A percentile compares a stretch with the other conserved stretches of the same genome.
Evolutionary conservation across 2,113 vertebrate species (phyloP).

Genomic region (Bostrychus sinensis): DNA sequence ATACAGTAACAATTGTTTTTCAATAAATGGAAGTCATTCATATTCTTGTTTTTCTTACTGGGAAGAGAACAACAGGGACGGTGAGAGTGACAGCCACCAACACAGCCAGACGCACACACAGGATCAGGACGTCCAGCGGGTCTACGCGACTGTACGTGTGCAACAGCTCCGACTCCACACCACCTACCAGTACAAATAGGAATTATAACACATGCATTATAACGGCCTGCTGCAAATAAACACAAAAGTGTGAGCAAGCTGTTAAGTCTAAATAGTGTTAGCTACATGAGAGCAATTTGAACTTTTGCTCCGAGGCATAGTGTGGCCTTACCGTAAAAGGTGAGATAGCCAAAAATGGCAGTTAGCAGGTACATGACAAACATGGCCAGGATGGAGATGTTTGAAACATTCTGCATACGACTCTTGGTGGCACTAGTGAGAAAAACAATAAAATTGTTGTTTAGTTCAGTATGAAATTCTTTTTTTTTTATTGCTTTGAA

Average conservation of each 20-base stretch:
- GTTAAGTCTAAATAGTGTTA: background rate
- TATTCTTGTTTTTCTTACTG: slow-evolving; percentile 69
- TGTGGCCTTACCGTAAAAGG: slow-evolving; percentile 82
- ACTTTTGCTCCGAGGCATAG: slow-evolving; percentile 27
- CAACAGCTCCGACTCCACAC: slow-evolving; percentile 83
- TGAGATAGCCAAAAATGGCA: slow-evolving; percentile 88
- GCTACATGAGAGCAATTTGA: slow-evolving; percentile 14
- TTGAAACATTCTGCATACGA: slow-evolving; percentile 87
- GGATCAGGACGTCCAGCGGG: slow-evolving; percentile 79
- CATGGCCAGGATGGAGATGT: slow-evolving; percentile 86
- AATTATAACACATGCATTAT: background rate
- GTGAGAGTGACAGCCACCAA: slow-evolving; percentile 87
- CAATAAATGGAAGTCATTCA: too few species aligned
- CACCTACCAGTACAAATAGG: slow-evolving; percentile 60
- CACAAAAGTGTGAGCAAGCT: background rate
- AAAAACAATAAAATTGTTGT: background rate
- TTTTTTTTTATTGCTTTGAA: background rate
- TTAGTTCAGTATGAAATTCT: background rate
- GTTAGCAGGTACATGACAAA: slow-evolving; percentile 89
- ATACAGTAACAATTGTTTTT: too few species aligned
- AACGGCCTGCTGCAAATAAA: background rate
- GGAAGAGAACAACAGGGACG: slow-evolving; percentile 88
- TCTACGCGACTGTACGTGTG: slow-evolving; percentile 83
- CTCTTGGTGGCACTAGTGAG: slow-evolving; percentile 79
- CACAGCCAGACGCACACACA: slow-evolving; percentile 85